Evolutionary conservation across 2,888 invertebrate species (phyloP), one percentile per base, ranked within the genome.

Genomic region (Chrysotoxum bicinctum): DNA sequence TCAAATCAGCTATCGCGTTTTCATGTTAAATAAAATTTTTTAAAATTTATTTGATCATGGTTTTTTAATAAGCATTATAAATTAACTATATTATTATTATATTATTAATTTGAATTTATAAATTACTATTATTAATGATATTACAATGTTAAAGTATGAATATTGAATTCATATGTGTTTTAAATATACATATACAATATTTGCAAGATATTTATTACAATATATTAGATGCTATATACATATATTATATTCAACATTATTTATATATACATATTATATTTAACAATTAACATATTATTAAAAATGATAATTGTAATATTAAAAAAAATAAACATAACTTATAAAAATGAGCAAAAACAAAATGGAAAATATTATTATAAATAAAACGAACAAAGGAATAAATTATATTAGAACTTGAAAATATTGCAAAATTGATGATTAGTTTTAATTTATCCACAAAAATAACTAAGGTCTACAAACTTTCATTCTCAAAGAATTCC

Each of bases 181-280:
- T 62, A 60, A 76, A 85, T 85, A 85, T 75, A 79, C 74, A 50
- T 85, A 77, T 77, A 85, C 81, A 85, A 85, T 76, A 85, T 85
- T 80, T 85, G 84, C 84, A 68, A 79, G 75, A 80, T 80, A 85
- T 85, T 85, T 85, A 85, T 81, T 85, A 85, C 10, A 85, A 81
- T 81, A 81, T 81, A 85, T 80, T 85, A 85, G 81, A 77, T 69
- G 76, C 75, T 85, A 80, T 75, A 64, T 78, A 72, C 48, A 84
- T 68, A 82, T 69, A 58, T 68, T 66, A 66, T 35, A 66, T 66
- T 66, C n/a, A 66, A 68, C 48, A 77, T 54, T 50, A 66, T 64
- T 64, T 64, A 80, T 83, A 80, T 83, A 68, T 37, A 79, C 68
- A 79, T 82, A 60, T 32, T 72, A 81, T 68, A 77, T 73, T 72